Evolutionary conservation across 2,113 vertebrate genomes (phyloP).

Genomic region (Prochilodus magdalenae): DNA sequence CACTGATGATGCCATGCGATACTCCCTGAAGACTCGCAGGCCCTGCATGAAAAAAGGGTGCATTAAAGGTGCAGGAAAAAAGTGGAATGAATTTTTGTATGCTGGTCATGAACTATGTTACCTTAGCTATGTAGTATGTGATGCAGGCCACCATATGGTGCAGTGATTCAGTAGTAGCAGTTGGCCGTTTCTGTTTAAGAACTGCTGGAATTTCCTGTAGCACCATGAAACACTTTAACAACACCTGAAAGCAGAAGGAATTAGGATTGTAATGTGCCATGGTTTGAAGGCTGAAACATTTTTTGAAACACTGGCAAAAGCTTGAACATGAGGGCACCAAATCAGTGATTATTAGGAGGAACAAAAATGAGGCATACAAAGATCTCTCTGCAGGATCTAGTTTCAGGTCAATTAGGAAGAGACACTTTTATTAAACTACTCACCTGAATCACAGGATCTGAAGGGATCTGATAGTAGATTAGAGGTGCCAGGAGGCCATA

Average conservation of each 20-base stretch:
- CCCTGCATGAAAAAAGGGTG: conserved; percentile 68
- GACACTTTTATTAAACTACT: conserved; percentile 31
- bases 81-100: background rate
- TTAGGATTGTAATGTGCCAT: too few species aligned
- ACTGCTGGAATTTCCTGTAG: conserved; percentile 82
- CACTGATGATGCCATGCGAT: conserved; percentile 77
- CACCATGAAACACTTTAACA: conserved; percentile 87
- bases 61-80: background rate
- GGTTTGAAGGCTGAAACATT: too few species aligned
- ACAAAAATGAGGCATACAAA: too few species aligned
- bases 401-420: background rate
- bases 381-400: background rate
- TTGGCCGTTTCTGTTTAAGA: conserved; percentile 73
- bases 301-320: background rate
- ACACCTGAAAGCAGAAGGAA: conserved; percentile 78
- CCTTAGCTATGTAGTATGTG: conserved; percentile 88
- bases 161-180: conserved; percentile 76
- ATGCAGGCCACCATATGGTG: conserved; percentile 92
- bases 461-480: conserved; percentile 87
- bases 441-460: conserved; percentile 85
- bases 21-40: conserved; percentile 79
- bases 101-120: conserved; percentile 57
- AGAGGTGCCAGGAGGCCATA: conserved; percentile 90
- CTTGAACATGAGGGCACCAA: background rate
- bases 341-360: too few species aligned